Evolutionary conservation across 2,888 invertebrate species (phyloP).

Genomic region (Chrysodeixis includens): DNA sequence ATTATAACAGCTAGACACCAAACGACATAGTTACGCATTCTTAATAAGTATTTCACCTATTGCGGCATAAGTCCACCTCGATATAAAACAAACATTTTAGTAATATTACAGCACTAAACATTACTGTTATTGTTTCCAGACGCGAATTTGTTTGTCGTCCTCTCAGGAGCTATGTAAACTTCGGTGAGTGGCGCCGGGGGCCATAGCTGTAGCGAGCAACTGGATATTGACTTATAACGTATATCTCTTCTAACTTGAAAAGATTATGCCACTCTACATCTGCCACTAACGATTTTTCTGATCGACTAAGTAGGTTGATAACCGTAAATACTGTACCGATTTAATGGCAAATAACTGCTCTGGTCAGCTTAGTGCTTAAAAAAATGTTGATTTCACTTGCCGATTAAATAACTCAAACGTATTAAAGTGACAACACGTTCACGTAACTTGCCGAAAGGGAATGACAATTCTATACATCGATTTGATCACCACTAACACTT

Average conservation of each 20-base stretch:
- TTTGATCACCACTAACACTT: too few species aligned
- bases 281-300: too few species aligned
- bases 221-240: slow-evolving; percentile 16
- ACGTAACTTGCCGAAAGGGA: slow-evolving; percentile 1
- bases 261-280: too few species aligned
- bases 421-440: too few species aligned
- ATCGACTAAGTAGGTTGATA: too few species aligned
- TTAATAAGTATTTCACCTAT: not conserved
- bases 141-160: slow-evolving; percentile 56
- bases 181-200: slow-evolving; percentile 43
- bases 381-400: too few species aligned
- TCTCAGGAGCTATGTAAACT: slow-evolving; percentile 50
- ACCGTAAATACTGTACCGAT: too few species aligned
- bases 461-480: slow-evolving; percentile 15
- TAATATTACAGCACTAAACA: slow-evolving; percentile 56
- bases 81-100: slow-evolving; percentile 59
- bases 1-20: not conserved
- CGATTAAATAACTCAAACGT: too few species aligned
- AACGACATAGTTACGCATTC: not conserved
- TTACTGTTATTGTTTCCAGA: slow-evolving; percentile 56
- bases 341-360: too few species aligned
- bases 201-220: slow-evolving; percentile 17
- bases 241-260: too few species aligned
- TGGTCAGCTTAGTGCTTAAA: too few species aligned
- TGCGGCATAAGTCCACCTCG: not conserved